Evolutionary conservation across 2,888 invertebrate species (phyloP).

Genomic region (Nymphalis polychloros): DNA sequence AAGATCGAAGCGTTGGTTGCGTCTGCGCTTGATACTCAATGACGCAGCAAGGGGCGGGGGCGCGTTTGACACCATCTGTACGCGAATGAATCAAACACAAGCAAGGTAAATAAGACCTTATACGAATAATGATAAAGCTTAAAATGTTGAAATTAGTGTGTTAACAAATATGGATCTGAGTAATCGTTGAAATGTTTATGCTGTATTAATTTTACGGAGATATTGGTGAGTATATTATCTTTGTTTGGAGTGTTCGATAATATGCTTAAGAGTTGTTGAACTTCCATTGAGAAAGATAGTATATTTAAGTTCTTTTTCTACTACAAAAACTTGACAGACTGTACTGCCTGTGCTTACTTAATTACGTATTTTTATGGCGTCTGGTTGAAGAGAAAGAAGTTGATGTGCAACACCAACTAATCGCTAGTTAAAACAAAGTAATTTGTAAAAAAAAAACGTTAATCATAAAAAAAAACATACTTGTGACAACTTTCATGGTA

Average conservation of each 20-base stretch:
- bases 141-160: constrained; percentile 17
- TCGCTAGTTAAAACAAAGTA: too few species aligned
- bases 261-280: not conserved
- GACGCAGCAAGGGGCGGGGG: constrained; percentile 52
- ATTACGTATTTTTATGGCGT: too few species aligned
- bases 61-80: constrained; percentile 53
- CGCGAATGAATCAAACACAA: constrained; percentile 41
- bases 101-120: constrained; percentile 27
- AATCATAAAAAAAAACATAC: too few species aligned
- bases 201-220: constrained; percentile 24
- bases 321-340: too few species aligned
- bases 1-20: constrained; percentile 16
- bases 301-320: too few species aligned
- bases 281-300: too few species aligned
- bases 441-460: too few species aligned
- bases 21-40: constrained; percentile 38
- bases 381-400: too few species aligned
- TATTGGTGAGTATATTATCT: constrained; percentile 16
- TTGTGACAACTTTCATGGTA: too few species aligned
- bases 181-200: constrained; percentile 42
- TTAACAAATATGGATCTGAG: constrained; percentile 43
- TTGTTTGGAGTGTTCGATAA: constrained; percentile 22
- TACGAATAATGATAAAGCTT: not conserved
- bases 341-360: too few species aligned
- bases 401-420: too few species aligned